phyloP scores from a whole-genome alignment of 1,140 invertebrate species.

The Pogonomyrmex californicus region DNA sequence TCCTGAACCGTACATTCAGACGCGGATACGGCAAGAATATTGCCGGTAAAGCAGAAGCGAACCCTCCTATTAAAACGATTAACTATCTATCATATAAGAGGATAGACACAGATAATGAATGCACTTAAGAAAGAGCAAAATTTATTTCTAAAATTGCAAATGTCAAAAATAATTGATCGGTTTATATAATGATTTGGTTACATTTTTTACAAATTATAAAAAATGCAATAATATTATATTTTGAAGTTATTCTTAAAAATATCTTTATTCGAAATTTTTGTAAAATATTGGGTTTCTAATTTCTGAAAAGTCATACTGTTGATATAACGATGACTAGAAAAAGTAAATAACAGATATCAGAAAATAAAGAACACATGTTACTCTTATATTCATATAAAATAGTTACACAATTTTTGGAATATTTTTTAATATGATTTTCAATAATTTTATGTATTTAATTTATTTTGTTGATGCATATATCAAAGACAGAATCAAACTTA shows the following conservation, averaged over 20 bases:
- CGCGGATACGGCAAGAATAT: conserved; percentile 15
- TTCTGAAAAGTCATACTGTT: not conserved
- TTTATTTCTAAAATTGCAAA: not conserved
- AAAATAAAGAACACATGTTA: conserved; percentile 58
- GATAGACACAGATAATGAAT: conserved; percentile 28
- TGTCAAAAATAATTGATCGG: not conserved
- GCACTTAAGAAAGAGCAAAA: not conserved
- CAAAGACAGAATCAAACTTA: not conserved
- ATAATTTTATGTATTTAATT: conserved; percentile 27
- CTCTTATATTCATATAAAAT: not conserved
- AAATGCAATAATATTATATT: not conserved
- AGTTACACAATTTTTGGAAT: not conserved
- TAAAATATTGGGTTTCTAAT: not conserved
- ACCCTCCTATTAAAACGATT: conserved; percentile 25
- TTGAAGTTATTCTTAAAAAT: not conserved
- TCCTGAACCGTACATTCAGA: not conserved
- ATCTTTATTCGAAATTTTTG: conserved; percentile 9
- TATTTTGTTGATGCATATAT: too few relatives aligned
- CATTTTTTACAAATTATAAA: conserved; percentile 17
- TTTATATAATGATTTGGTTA: not conserved
- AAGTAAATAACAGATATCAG: conserved; percentile 11
- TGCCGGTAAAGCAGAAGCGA: not conserved
- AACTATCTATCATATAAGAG: conserved; percentile 2
- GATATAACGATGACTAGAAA: conserved; percentile 14
- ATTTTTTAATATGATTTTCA: conserved; percentile 22